Base-by-base conservation (phyloP, 2,797 vertebrate species). In the Spondyliosoma cantharus region DNA sequence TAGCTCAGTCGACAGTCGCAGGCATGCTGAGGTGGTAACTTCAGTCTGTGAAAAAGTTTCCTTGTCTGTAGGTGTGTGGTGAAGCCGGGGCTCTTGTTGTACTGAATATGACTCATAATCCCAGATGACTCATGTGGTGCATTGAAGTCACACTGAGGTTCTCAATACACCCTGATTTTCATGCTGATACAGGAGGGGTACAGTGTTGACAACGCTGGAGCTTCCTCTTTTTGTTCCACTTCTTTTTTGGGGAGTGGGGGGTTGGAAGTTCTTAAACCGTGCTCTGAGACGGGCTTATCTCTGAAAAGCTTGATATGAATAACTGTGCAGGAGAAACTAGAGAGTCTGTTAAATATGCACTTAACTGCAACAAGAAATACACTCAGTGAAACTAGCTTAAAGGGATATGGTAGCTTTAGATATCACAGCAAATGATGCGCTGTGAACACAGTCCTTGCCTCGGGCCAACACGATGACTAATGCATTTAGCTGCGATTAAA, bases 401-500 rank as follows among this genome's bases (percentile, higher is more conserved):
- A 91, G 86, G 78, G 85, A 87, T 76, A 86, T 82, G 78, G 81
- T 84, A 79, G 82, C 87, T 86, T 80, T 70, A 86, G 90, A 90
- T 90, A 91, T 90, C 86, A 87, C 64, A 78, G 89, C 79, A 87
- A 91, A 92, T 77, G 83, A 90, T 90, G 82, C 46, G 53, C 77
- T 78, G 76, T 73, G 87, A 90, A 91, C 80, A 83, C 78, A 71
- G 84, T 68, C 76, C 27, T 67, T 74, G 90, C 91, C 90, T 85
- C 49, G 0, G 90, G 89, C 86, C 69, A 85, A 83, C 82, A 81
- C 81, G 12, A 87, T 92, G 90, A 92, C 90, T 86, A 91, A 93
- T 91, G 88, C 90, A 89, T 90, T 92, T 89, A 90, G 71, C 81
- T 85, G 79, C 66, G 85, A 92, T 93, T 92, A 92, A 91, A 85